Percentiles rank a stretch among this genome's conserved stretches.
Evolutionary conservation across 2,888 invertebrate genomes (phyloP).

Genomic region (Limnephilus lunatus): DNA sequence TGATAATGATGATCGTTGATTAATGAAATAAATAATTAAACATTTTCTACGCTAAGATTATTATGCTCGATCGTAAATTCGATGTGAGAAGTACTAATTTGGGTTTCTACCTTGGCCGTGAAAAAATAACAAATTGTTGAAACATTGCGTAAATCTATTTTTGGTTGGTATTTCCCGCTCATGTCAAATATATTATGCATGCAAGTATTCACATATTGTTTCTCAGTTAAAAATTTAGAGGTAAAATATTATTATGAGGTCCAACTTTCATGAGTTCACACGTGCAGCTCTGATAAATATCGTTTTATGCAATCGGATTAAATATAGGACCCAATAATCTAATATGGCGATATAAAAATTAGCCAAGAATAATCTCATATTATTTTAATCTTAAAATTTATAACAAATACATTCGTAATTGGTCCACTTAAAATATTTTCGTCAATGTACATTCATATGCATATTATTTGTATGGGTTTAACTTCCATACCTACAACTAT

Average conservation of each 20-base stretch:
- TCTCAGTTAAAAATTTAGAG: not conserved
- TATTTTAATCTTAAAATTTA: too few relatives aligned
- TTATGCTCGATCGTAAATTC: not conserved
- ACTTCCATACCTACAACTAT: too few relatives aligned
- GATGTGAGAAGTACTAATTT: not conserved
- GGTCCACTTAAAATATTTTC: too few relatives aligned
- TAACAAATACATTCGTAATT: too few relatives aligned
- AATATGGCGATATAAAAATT: too few relatives aligned
- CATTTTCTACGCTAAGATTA: not conserved
- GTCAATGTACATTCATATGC: too few relatives aligned
- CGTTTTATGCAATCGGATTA: too few relatives aligned
- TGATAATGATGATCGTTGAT: not conserved
- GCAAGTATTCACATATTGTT: not conserved
- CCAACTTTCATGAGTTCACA: not conserved
- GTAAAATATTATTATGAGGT: not conserved
- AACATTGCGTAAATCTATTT: not conserved
- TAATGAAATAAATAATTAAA: not conserved
- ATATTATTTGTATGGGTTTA: too few relatives aligned
- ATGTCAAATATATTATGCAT: not conserved
- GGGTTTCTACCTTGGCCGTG: not conserved
- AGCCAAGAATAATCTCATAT: too few relatives aligned
- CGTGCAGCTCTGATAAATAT: not conserved
- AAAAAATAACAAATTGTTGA: not conserved
- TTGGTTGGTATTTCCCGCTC: not conserved
- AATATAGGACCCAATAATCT: too few relatives aligned